These are phyloP conservation scores for Cepaea hortensis DNA, from an alignment of 2,888 invertebrate genomes.

Conservation along the genomic window DNA sequence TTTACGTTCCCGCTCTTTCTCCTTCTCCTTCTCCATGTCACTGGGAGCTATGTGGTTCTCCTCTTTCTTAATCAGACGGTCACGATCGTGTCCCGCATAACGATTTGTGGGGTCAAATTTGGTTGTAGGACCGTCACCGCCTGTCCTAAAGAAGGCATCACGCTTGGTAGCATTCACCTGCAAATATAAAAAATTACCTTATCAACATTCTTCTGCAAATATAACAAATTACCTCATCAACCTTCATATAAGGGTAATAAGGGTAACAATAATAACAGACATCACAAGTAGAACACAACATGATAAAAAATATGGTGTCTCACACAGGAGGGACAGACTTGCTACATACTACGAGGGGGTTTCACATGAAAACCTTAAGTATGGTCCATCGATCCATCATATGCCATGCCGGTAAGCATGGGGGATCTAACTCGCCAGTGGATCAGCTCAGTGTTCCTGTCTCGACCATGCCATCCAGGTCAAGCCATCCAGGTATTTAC, in stretches of 20 bases:
- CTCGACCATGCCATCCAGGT: too few species aligned
- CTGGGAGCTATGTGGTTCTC: conserved; percentile 41
- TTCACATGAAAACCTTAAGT: too few species aligned
- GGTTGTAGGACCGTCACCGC: conserved; percentile 54
- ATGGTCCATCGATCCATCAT: too few species aligned
- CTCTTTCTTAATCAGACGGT: conserved; percentile 57
- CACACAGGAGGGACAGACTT: too few species aligned
- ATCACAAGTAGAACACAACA: not conserved
- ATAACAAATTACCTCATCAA: not conserved
- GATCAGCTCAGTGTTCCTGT: too few species aligned
- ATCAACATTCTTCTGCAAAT: conserved; percentile 62
- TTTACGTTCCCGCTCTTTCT: conserved; percentile 52
- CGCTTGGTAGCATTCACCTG: conserved; percentile 71
- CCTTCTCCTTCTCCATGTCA: conserved; percentile 50
- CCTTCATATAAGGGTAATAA: conserved; percentile 52
- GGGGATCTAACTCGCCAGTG: too few species aligned
- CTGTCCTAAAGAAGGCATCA: conserved; percentile 70
- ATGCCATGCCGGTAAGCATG: too few species aligned
- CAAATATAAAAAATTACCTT: conserved; percentile 14
- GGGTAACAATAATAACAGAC: too few species aligned
- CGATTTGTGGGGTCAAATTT: conserved; percentile 69
- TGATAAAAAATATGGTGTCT: not conserved
- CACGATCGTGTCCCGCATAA: conserved; percentile 59
- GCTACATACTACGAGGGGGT: too few species aligned
- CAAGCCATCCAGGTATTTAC: too few species aligned